These are phyloP conservation scores for Graptemys geographica DNA, from an alignment of 2,797 vertebrate genomes.

Conservation along the genomic window DNA sequence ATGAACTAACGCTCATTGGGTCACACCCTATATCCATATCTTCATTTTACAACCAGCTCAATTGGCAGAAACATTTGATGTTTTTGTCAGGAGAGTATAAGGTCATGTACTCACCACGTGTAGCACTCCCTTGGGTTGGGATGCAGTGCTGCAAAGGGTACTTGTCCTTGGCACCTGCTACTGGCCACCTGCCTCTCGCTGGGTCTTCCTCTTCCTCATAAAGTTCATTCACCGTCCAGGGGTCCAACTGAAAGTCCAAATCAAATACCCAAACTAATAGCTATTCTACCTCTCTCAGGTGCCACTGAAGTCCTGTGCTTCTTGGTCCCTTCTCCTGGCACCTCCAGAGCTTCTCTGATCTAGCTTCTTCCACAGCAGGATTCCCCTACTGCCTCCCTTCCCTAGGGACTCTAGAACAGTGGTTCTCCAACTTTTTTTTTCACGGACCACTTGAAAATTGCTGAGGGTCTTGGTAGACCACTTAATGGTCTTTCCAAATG, in stretches of 20 bases:
- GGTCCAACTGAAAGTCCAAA: not conserved
- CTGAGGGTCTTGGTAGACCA: too few species aligned
- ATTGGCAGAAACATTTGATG: not conserved
- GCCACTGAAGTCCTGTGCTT: not conserved
- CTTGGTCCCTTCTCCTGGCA: not conserved
- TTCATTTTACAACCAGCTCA: not conserved
- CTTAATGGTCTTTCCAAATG: too few species aligned
- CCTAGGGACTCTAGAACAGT: not conserved
- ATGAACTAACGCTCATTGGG: too few species aligned
- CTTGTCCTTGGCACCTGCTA: not conserved
- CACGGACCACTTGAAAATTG: too few species aligned
- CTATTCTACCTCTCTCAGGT: not conserved
- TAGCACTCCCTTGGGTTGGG: too few species aligned
- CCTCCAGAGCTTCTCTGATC: not conserved
- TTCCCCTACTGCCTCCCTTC: not conserved
- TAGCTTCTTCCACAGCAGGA: too few species aligned
- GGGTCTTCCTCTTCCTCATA: not conserved
- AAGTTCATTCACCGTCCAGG: too few species aligned
- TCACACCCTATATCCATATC: not conserved
- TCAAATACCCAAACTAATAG: not conserved
- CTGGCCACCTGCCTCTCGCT: not conserved
- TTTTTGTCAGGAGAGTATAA: not conserved
- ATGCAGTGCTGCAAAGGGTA: not conserved
- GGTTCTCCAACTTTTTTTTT: too few species aligned
- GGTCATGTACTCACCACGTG: not conserved